Percentiles rank a stretch among this genome's conserved stretches.
These are phyloP conservation scores for Watsonalla cultraria DNA, from an alignment of 2,888 invertebrate genomes.

Conservation along the genomic window DNA sequence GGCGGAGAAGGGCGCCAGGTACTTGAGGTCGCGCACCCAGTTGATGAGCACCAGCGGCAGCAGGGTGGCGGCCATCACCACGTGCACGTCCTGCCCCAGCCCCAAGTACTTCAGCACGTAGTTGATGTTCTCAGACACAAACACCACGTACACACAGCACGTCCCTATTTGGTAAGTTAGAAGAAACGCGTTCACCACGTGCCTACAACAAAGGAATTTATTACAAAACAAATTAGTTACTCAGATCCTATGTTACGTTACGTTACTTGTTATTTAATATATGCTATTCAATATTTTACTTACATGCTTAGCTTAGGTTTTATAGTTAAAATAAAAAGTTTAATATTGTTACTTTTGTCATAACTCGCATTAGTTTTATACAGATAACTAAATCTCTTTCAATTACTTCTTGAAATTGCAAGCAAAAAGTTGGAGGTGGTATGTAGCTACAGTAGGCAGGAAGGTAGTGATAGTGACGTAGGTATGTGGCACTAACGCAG, in stretches of 20 bases:
- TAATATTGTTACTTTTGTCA: too few relatives aligned
- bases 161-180: conserved; percentile 96
- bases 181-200: conserved; percentile 85
- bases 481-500: conserved; percentile 77
- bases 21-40: conserved; percentile 90
- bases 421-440: too few relatives aligned
- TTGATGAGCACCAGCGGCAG: conserved; percentile 88
- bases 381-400: too few relatives aligned
- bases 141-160: conserved; percentile 97
- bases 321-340: too few relatives aligned
- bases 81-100: conserved; percentile 72
- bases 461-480: neutral
- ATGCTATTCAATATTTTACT: too few relatives aligned
- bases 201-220: conserved; percentile 66
- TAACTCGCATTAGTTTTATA: too few relatives aligned
- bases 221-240: neutral
- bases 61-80: conserved; percentile 86
- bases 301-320: too few relatives aligned
- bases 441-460: too few relatives aligned
- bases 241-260: neutral
- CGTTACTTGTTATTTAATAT: too few relatives aligned
- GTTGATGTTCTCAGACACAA: conserved; percentile 92
- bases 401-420: too few relatives aligned
- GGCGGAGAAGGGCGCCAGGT: conserved; percentile 93
- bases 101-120: conserved; percentile 78